phyloP scores from a whole-genome alignment of 2,113 vertebrate genomes.

The Raja brachyura region DNA sequence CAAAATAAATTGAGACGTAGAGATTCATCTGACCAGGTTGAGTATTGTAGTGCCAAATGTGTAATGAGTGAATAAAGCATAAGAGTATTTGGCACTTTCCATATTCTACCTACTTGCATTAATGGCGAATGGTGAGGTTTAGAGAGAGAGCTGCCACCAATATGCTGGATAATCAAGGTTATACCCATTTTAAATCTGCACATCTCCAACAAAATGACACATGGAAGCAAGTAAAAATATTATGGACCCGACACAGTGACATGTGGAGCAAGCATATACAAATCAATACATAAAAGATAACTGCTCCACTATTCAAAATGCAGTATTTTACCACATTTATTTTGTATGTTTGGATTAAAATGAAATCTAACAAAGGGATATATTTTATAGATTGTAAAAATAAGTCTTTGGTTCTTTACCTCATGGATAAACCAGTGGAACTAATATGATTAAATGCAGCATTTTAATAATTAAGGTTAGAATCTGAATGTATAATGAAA shows the following conservation, averaged over 20 bases:
- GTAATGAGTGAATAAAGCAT: not conserved
- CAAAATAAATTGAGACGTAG: not conserved
- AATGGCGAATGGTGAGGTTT: not conserved
- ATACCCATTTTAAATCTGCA: not conserved
- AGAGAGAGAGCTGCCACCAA: not conserved
- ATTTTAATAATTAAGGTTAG: not conserved
- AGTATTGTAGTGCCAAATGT: not conserved
- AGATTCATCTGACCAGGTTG: not conserved
- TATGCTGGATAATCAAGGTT: not conserved
- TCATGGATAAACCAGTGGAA: not conserved
- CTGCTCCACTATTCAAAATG: not conserved
- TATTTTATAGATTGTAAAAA: not conserved
- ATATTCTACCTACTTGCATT: not conserved
- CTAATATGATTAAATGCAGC: not conserved
- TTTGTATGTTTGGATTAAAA: not conserved
- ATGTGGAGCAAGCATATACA: not conserved
- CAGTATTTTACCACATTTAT: not conserved
- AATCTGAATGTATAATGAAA: not conserved
- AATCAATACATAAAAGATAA: not conserved
- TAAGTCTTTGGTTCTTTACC: not conserved
- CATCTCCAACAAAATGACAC: not conserved
- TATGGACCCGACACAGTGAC: not conserved
- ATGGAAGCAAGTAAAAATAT: not conserved
- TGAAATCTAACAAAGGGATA: not conserved
- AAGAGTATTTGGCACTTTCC: not conserved